A percentile compares a stretch with the other conserved stretches of the same genome.
These are phyloP conservation scores for Serrognathus titanus DNA, from an alignment of 2,888 invertebrate genomes.

Conservation along the genomic window DNA sequence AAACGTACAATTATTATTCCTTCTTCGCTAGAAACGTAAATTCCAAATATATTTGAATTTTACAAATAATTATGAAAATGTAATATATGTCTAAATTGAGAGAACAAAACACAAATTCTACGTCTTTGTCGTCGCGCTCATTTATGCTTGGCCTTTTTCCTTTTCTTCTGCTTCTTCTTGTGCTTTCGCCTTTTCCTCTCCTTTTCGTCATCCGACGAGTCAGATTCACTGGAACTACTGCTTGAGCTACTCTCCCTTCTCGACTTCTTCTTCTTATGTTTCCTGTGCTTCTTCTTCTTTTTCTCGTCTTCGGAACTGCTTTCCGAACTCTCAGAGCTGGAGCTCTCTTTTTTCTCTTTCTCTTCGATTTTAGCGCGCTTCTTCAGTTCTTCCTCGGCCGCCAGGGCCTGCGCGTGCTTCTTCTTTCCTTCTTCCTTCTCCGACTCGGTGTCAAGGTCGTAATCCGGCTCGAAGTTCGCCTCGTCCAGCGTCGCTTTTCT, in stretches of 20 bases:
- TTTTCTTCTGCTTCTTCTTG: conserved; percentile 70
- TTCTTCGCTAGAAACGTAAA: too few relatives aligned
- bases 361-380: conserved; percentile 37
- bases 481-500: conserved; percentile 70
- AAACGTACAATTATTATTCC: too few relatives aligned
- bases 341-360: conserved; percentile 38
- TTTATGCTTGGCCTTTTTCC: conserved; percentile 61
- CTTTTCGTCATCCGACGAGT: conserved; percentile 62
- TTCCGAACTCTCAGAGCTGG: conserved; percentile 46
- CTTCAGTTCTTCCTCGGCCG: conserved; percentile 27
- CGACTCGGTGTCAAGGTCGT: conserved; percentile 65
- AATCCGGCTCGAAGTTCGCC: conserved; percentile 71
- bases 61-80: too few relatives aligned
- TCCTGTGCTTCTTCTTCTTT: conserved; percentile 43
- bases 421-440: conserved; percentile 51
- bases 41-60: too few relatives aligned
- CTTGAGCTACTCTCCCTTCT: conserved; percentile 61
- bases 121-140: conserved; percentile 5
- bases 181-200: conserved; percentile 68
- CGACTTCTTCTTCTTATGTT: conserved; percentile 57
- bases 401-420: conserved; percentile 1
- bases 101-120: too few relatives aligned
- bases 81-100: background rate
- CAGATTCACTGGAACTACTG: conserved; percentile 61
- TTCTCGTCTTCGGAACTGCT: conserved; percentile 44